Conservation (phyloP, 2,113 vertebrate genomes). For the Arizona elegans region DNA sequence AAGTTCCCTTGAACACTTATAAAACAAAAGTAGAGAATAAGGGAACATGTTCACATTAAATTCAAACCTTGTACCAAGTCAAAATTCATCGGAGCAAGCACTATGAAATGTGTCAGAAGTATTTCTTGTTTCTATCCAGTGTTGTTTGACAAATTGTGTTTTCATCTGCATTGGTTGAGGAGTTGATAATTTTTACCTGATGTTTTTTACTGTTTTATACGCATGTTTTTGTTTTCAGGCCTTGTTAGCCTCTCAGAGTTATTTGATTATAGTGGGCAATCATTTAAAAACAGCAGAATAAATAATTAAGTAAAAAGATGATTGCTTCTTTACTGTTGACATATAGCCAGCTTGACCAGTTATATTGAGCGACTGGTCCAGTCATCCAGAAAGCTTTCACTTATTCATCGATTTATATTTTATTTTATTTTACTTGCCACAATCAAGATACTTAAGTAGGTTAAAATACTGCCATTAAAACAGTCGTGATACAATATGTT, state of each 20-base stretch:
- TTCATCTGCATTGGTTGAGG: neutral
- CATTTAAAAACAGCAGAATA: neutral
- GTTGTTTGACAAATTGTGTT: neutral
- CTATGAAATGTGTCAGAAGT: neutral
- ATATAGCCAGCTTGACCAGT: neutral
- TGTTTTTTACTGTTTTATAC: neutral
- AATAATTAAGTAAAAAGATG: neutral
- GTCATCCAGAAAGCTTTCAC: neutral
- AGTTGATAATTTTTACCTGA: neutral
- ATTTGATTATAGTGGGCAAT: neutral
- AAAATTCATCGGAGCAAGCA: neutral
- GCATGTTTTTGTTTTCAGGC: neutral
- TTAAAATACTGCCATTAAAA: neutral
- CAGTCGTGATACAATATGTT: neutral
- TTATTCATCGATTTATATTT: neutral
- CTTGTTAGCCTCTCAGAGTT: neutral
- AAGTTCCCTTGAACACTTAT: slow-evolving; percentile 25
- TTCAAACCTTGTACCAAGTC: neutral
- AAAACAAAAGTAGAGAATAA: neutral
- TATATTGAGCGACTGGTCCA: neutral
- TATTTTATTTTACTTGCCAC: neutral
- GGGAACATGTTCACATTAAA: neutral
- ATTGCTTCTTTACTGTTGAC: neutral
- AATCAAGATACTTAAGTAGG: neutral
- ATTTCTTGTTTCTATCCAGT: neutral